These are phyloP conservation scores for Lumbricus terrestris DNA, from an alignment of 2,888 invertebrate species.

Conservation along the genomic window DNA sequence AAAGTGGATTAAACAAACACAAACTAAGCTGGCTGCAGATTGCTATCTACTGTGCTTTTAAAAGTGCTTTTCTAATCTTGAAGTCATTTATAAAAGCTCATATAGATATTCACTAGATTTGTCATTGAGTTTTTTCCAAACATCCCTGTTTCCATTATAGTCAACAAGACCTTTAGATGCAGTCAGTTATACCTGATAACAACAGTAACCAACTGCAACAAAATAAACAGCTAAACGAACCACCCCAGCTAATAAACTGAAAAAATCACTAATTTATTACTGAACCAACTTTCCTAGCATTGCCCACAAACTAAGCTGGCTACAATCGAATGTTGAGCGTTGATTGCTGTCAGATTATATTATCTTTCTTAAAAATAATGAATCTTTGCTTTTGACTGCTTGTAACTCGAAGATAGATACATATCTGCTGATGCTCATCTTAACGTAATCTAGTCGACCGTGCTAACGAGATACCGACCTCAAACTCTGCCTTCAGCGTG, in stretches of 20 bases:
- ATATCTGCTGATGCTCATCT: background rate
- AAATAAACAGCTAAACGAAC: background rate
- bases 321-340: background rate
- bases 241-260: background rate
- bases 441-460: background rate
- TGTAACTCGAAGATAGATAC: background rate
- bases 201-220: background rate
- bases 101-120: too few relatives aligned
- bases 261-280: background rate
- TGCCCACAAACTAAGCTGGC: background rate
- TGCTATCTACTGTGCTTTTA: too few relatives aligned
- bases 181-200: background rate
- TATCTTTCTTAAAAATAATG: background rate
- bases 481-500: slow-evolving; percentile 31
- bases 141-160: too few relatives aligned
- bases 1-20: too few relatives aligned
- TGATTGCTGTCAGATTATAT: background rate
- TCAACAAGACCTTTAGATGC: background rate
- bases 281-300: background rate
- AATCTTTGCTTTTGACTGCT: background rate
- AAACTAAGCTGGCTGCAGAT: too few relatives aligned
- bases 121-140: too few relatives aligned
- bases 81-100: too few relatives aligned
- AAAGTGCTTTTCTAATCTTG: too few relatives aligned
- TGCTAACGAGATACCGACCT: slow-evolving; percentile 18